Conservation (phyloP, 2,113 vertebrate species). For the Pipa parva region DNA sequence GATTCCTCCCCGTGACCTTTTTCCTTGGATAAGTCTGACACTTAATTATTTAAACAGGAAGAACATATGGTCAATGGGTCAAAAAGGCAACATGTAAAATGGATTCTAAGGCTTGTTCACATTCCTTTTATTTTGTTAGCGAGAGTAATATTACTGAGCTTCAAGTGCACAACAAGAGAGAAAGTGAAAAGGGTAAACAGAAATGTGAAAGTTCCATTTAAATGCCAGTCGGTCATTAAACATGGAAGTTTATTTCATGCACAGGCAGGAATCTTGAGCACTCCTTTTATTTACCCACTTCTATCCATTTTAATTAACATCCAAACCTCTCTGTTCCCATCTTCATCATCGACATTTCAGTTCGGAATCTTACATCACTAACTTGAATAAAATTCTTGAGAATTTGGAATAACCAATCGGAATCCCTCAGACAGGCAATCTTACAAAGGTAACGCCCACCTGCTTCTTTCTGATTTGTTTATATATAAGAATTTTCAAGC, state of each 20-base stretch:
- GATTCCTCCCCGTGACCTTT: constrained; percentile 14
- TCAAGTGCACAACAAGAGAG: background rate
- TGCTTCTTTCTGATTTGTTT: too few relatives aligned
- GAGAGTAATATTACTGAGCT: background rate
- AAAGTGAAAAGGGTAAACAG: background rate
- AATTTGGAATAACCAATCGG: too few relatives aligned
- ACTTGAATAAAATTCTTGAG: too few relatives aligned
- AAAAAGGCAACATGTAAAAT: constrained; percentile 5
- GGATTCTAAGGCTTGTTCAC: background rate
- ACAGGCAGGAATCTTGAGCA: too few relatives aligned
- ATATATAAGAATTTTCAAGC: too few relatives aligned
- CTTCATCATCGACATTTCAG: too few relatives aligned
- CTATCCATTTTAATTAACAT: too few relatives aligned
- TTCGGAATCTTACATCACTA: too few relatives aligned
- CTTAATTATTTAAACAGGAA: constrained; percentile 12
- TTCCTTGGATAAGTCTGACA: constrained; percentile 12
- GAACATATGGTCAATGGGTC: background rate
- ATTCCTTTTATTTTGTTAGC: background rate
- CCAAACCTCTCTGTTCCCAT: too few relatives aligned
- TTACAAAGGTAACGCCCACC: too few relatives aligned
- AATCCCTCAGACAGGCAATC: too few relatives aligned
- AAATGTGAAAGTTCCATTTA: rapidly evolving
- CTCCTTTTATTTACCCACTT: too few relatives aligned
- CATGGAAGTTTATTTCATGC: constrained; percentile 20
- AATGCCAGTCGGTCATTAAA: background rate